A percentile compares a stretch with the other conserved stretches of the same genome.
Conservation (phyloP, 2,888 invertebrate genomes). For the Drosophila kambysellisi region DNA sequence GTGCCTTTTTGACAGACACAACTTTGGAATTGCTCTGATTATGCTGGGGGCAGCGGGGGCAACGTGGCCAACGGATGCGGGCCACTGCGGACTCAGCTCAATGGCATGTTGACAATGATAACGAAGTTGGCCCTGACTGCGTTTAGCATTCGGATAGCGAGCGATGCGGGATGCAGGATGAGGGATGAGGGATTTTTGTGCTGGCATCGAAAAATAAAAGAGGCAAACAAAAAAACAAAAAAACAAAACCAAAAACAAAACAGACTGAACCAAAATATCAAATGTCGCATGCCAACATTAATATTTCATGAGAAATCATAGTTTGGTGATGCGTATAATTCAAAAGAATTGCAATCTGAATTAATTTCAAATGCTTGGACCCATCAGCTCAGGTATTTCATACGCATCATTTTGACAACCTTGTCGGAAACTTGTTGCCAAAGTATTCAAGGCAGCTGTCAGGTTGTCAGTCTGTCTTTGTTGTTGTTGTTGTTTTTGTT, state of each 20-base stretch:
- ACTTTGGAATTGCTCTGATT: conserved; percentile 76
- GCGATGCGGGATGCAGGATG: background rate
- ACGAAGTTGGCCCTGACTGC: conserved; percentile 72
- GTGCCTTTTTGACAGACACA: conserved; percentile 75
- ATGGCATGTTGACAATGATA: conserved; percentile 79
- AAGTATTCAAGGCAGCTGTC: background rate
- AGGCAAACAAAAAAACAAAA: background rate
- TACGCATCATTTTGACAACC: conserved; percentile 26
- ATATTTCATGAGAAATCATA: conserved; percentile 79
- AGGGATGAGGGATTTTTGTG: background rate
- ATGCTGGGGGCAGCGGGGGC: conserved; percentile 44
- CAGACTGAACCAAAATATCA: conserved; percentile 62
- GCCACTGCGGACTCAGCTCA: conserved; percentile 59
- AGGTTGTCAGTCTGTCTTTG: conserved; percentile 8
- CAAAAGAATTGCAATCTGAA: conserved; percentile 79
- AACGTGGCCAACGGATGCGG: conserved; percentile 26
- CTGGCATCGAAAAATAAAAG: background rate
- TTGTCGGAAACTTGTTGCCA: conserved; percentile 30
- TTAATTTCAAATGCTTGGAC: conserved; percentile 61
- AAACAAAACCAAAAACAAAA: conserved; percentile 34
- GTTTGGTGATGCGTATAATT: conserved; percentile 79
- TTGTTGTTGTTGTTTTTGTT: background rate
- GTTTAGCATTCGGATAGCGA: conserved; percentile 39
- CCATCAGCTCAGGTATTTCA: conserved; percentile 46
- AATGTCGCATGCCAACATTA: conserved; percentile 76